A percentile compares a stretch with the other conserved stretches of the same genome.
phyloP scores from a whole-genome alignment of 2,113 vertebrate genomes.

The Pterocles burchelli region DNA sequence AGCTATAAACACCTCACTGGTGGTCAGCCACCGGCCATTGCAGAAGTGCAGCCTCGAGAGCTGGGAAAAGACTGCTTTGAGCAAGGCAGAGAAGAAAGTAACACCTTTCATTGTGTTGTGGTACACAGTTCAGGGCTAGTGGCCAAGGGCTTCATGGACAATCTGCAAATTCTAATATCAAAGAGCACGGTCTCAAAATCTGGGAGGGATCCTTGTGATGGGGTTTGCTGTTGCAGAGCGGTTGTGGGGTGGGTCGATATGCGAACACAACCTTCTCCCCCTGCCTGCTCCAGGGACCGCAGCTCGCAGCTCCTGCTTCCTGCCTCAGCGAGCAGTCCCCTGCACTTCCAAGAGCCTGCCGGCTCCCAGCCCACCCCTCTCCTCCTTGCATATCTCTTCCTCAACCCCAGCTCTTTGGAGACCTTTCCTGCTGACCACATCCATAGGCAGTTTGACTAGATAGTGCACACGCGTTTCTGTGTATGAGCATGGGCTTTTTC shows the following conservation, averaged over 20 bases:
- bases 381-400: not conserved
- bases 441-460: not conserved
- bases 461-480: accelerated
- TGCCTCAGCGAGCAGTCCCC: too few relatives aligned
- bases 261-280: not conserved
- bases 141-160: not conserved
- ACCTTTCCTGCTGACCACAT: not conserved
- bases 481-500: not conserved
- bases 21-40: not conserved
- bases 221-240: not conserved
- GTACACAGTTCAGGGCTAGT: not conserved
- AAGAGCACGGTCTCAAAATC: not conserved
- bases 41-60: not conserved
- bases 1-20: not conserved
- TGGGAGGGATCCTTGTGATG: not conserved
- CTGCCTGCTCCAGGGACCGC: not conserved
- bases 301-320: not conserved
- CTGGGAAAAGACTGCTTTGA: not conserved
- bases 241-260: not conserved
- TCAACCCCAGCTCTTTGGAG: not conserved
- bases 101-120: accelerated
- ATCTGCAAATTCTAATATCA: not conserved
- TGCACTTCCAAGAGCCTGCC: accelerated
- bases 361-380: not conserved
- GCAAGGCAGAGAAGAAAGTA: not conserved